Base-by-base conservation (phyloP, 2,888 invertebrate genomes). In the Graphium colonna region DNA sequence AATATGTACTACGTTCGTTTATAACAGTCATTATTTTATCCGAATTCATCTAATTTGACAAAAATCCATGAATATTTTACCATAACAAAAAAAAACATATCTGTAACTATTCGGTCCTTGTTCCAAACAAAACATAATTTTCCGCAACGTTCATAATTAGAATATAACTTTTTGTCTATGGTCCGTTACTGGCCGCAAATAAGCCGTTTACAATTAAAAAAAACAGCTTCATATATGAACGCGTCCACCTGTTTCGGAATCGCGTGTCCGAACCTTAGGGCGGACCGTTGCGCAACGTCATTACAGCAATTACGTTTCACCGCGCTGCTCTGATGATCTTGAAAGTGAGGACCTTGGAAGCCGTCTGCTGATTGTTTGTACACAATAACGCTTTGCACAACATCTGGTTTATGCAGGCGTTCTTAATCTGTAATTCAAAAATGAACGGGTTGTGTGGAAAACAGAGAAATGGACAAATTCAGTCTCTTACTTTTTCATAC, bases 331-430 rank as follows among this genome's bases (percentile, higher is more conserved):
- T 74, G 86, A 65, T 89, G 89, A 84, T 88, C 89, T 89, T 89
- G 89, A 89, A 89, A 89, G 89, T 82, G 84, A 89, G 79, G 85
- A 81, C 88, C 86, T 87, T 83, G 62, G 64, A 69, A 72, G 75
- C 75, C 28, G 28, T 28, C 5, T 28, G 13, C n/a, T 5, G 12
- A 74, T 73, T 81, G 80, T 83, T 83, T 80, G 76, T 82, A 73
- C 73, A 80, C 77, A 77, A 75, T 9, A 12, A 13, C 36, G 36
- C 36, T 3, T 36, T n/a, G 4, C 5, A 7, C 31, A 31, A 31
- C 31, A 31, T 31, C 31, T 31, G 31, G 31, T 31, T 3, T 10
- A 1, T 5, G 21, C 2, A 21, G 21, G 5, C 21, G 21, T 21
- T 21, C 21, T 21, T 21, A 21, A 21, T 21, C 8, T 33, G 9